Percentiles rank a stretch among this genome's conserved stretches.
Evolutionary conservation across 92 coral and sea anemone genomes (phyloP).

Genomic region (Virgularia gustaviana): DNA sequence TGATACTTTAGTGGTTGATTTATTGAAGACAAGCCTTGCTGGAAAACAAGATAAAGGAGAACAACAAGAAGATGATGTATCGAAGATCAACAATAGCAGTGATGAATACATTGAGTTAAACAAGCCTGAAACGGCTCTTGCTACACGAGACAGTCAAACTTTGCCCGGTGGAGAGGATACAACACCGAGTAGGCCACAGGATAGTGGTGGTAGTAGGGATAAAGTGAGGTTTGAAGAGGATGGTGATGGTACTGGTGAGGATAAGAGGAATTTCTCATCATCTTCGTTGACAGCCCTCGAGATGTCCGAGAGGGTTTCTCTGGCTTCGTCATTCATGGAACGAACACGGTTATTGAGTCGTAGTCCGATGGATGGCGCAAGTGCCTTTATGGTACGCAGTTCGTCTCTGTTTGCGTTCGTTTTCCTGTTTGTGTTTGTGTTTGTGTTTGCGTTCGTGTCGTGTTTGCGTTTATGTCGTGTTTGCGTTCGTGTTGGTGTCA

Average conservation of each 20-base stretch:
- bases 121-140: too few relatives aligned
- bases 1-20: slow-evolving; percentile 68
- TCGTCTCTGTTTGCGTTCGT: not conserved
- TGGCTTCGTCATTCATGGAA: slow-evolving; percentile 45
- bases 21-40: slow-evolving; percentile 30
- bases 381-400: slow-evolving; percentile 72
- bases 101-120: not conserved
- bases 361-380: slow-evolving; percentile 76
- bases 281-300: slow-evolving; percentile 55
- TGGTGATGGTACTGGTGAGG: not conserved
- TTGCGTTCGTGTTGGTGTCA: too few relatives aligned
- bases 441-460: not conserved
- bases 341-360: slow-evolving; percentile 81
- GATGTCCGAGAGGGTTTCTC: slow-evolving; percentile 35
- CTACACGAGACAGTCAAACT: too few relatives aligned
- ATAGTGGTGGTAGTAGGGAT: too few relatives aligned
- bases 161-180: too few relatives aligned
- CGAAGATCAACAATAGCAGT: too few relatives aligned
- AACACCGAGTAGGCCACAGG: too few relatives aligned
- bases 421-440: not conserved
- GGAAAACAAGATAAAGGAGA: not conserved
- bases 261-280: not conserved
- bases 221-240: not conserved
- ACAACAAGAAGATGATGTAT: not conserved
- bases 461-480: not conserved